A percentile compares a stretch with the other conserved stretches of the same genome.
Conservation (phyloP, 2,888 invertebrate genomes). For the Neoascia interrupta region DNA sequence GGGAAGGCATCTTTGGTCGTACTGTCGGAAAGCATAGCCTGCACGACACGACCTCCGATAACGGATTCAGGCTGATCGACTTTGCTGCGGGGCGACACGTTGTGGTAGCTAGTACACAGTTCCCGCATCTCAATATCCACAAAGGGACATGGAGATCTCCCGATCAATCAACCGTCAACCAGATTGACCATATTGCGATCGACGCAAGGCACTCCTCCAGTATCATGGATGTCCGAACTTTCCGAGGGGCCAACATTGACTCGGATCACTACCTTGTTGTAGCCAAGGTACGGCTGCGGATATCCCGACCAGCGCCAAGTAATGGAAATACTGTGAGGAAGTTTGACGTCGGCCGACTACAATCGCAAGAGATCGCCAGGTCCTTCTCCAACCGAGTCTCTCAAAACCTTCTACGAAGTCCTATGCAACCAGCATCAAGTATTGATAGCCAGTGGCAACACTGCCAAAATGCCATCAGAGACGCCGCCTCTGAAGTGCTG, state of each 20-base stretch:
- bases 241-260: not conserved
- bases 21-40: too few relatives aligned
- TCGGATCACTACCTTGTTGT: not conserved
- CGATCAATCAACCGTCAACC: too few relatives aligned
- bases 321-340: not conserved
- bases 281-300: not conserved
- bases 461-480: not conserved
- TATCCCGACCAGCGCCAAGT: not conserved
- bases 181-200: too few relatives aligned
- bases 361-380: not conserved
- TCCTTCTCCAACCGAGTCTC: not conserved
- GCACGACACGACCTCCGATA: too few relatives aligned
- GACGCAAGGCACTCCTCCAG: not conserved
- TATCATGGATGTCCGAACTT: not conserved
- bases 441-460: not conserved
- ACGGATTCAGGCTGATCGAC: too few relatives aligned
- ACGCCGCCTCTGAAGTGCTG: too few relatives aligned
- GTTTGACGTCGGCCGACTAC: too few relatives aligned
- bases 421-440: not conserved
- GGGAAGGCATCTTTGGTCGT: too few relatives aligned
- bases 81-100: too few relatives aligned
- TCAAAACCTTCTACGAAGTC: not conserved
- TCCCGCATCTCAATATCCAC: too few relatives aligned
- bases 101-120: too few relatives aligned
- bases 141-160: not conserved